These are phyloP conservation scores for Paraescarpia echinospica DNA, from an alignment of 1,140 invertebrate genomes.

Conservation along the genomic window DNA sequence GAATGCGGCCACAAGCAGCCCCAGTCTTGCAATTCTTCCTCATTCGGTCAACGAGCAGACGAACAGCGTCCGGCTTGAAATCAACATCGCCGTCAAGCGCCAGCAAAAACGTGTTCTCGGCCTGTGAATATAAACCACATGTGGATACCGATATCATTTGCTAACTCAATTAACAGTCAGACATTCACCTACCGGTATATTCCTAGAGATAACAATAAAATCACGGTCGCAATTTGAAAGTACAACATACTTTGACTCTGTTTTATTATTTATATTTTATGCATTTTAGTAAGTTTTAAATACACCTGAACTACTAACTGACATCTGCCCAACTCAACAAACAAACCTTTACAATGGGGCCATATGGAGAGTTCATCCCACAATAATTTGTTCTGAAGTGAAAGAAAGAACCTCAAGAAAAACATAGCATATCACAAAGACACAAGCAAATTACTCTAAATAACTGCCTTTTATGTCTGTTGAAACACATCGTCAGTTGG, in stretches of 20 bases:
- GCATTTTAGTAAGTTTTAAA: no score
- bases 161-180: background rate
- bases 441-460: no score
- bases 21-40: slow-evolving; percentile 97
- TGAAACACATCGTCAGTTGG: no score
- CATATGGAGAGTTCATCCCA: no score
- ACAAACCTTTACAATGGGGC: no score
- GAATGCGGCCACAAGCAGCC: slow-evolving; percentile 96
- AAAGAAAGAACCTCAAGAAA: no score
- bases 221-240: background rate
- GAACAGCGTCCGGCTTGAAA: slow-evolving; percentile 94
- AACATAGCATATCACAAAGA: no score
- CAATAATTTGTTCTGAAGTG: no score
- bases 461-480: no score
- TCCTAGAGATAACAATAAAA: background rate
- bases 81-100: slow-evolving; percentile 98
- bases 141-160: background rate
- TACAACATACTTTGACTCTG: background rate
- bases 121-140: slow-evolving; percentile 52
- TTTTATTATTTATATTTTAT: no score
- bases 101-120: slow-evolving; percentile 95
- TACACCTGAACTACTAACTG: no score
- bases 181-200: background rate
- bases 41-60: slow-evolving; percentile 94
- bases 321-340: no score